Percentiles rank a stretch among this genome's conserved stretches.
These are phyloP conservation scores for Nomada ferruginata DNA, from an alignment of 2,888 invertebrate genomes.

Conservation along the genomic window DNA sequence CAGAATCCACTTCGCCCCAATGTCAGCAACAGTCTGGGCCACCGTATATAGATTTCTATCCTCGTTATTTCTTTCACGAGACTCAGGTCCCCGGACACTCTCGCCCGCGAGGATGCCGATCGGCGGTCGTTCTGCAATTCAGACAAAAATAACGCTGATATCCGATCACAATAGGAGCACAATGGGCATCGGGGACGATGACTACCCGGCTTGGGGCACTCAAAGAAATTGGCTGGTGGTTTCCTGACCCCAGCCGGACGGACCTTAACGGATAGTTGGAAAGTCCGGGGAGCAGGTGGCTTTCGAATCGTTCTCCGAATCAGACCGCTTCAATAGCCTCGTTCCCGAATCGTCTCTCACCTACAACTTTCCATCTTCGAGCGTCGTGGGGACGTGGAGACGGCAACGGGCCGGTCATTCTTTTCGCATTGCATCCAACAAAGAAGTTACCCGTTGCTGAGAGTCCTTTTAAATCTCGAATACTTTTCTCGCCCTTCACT, in stretches of 20 bases:
- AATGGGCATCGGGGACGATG: slow-evolving; percentile 74
- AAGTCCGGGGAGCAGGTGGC: slow-evolving; percentile 76
- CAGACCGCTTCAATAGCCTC: slow-evolving; percentile 63
- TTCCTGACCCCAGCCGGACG: slow-evolving; percentile 76
- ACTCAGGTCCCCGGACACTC: slow-evolving; percentile 7
- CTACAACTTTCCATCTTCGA: slow-evolving; percentile 51
- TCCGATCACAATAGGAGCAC: slow-evolving; percentile 79
- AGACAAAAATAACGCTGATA: slow-evolving; percentile 77
- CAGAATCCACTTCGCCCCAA: background rate
- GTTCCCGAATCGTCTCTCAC: slow-evolving; percentile 51
- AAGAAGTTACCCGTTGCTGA: slow-evolving; percentile 65
- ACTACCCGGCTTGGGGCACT: slow-evolving; percentile 76
- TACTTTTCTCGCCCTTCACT: slow-evolving; percentile 62
- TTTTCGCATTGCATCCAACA: slow-evolving; percentile 70
- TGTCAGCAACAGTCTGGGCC: background rate
- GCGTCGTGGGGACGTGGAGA: background rate
- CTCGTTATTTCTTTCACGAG: background rate
- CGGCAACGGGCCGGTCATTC: slow-evolving; percentile 61
- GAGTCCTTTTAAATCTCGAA: slow-evolving; percentile 71
- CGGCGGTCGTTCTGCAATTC: slow-evolving; percentile 67
- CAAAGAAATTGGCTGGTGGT: slow-evolving; percentile 82
- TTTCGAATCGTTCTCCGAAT: slow-evolving; percentile 68
- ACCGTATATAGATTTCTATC: background rate
- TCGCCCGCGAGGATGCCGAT: slow-evolving; percentile 34
- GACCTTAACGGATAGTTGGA: slow-evolving; percentile 78